Evolutionary conservation across 2,113 vertebrate genomes (phyloP).

Genomic region (Shinisaurus crocodilurus): DNA sequence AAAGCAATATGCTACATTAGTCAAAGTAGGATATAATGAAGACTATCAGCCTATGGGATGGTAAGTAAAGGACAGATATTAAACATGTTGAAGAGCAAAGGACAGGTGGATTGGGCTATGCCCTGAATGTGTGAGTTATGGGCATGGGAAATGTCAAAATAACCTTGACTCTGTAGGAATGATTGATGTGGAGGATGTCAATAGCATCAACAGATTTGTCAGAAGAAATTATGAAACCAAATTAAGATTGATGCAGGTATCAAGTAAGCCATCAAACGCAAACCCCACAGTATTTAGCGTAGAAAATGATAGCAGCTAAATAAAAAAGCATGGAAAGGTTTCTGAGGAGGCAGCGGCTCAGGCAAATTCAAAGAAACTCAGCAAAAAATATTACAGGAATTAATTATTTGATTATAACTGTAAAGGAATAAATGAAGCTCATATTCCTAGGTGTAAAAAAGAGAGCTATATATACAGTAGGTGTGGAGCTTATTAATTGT

Average conservation of each 20-base stretch:
- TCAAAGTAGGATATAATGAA: conserved; percentile 16
- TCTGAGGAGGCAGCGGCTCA: neutral
- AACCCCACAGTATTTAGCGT: neutral
- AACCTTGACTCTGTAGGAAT: conserved; percentile 10
- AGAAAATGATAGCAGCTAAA: neutral
- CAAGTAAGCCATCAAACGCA: conserved; percentile 14
- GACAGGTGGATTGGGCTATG: neutral
- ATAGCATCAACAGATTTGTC: conserved; percentile 16
- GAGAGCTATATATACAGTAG: neutral
- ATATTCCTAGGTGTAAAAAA: neutral
- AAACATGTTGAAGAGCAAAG: neutral
- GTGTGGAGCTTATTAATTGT: neutral
- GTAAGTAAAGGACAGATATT: conserved; percentile 16
- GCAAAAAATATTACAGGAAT: neutral
- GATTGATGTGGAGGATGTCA: conserved; percentile 14
- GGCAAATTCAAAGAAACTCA: neutral
- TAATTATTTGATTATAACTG: neutral
- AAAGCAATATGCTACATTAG: conserved; percentile 12
- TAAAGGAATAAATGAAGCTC: neutral
- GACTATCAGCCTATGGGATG: neutral
- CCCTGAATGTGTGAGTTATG: neutral
- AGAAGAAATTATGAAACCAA: conserved; percentile 33
- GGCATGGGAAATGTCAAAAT: conserved; percentile 20
- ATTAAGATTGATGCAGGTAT: conserved; percentile 36
- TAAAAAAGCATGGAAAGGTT: conserved; percentile 4